Percentiles rank a stretch among this genome's conserved stretches.
phyloP scores from a whole-genome alignment of 1,140 invertebrate genomes.

The Lordiphosa collinella region DNA sequence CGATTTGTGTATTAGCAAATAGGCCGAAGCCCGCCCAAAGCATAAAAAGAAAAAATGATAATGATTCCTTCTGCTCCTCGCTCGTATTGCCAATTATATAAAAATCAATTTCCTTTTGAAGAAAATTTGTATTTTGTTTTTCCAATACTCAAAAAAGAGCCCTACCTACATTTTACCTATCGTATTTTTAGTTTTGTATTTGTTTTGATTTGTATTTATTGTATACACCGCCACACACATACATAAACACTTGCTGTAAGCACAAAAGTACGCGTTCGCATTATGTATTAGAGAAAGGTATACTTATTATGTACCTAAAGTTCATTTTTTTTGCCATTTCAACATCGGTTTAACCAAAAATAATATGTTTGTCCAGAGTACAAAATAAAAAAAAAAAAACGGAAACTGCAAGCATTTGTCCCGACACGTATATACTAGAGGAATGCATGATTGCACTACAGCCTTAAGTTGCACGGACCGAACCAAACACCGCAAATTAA shows the following conservation, averaged over 20 bases:
- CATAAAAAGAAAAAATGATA: constrained; percentile 41
- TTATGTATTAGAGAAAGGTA: constrained; percentile 38
- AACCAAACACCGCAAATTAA: too few relatives aligned
- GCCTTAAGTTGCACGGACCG: constrained; percentile 18
- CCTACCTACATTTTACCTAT: constrained; percentile 41
- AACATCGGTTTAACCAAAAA: constrained; percentile 70
- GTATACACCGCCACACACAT: constrained; percentile 20
- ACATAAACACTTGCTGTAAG: constrained; percentile 57
- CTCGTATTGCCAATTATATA: constrained; percentile 77
- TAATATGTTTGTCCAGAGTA: constrained; percentile 64
- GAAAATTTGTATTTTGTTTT: constrained; percentile 49
- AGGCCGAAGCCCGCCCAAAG: constrained; percentile 66
- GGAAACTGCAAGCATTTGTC: constrained; percentile 46
- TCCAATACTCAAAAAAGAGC: neutral
- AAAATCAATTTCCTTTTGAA: constrained; percentile 34
- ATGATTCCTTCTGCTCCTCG: constrained; percentile 69
- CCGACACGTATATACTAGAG: constrained; percentile 16
- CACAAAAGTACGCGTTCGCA: constrained; percentile 45
- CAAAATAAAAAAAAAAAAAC: constrained; percentile 34
- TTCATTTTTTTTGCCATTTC: constrained; percentile 41
- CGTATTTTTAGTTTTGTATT: constrained; percentile 34
- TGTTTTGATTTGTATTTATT: constrained; percentile 36
- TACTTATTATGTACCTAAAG: constrained; percentile 17
- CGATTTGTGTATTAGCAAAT: constrained; percentile 68
- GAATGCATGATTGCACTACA: constrained; percentile 22